Base-by-base conservation (phyloP, 2,113 vertebrate species). In the Enhydra lutris region DNA sequence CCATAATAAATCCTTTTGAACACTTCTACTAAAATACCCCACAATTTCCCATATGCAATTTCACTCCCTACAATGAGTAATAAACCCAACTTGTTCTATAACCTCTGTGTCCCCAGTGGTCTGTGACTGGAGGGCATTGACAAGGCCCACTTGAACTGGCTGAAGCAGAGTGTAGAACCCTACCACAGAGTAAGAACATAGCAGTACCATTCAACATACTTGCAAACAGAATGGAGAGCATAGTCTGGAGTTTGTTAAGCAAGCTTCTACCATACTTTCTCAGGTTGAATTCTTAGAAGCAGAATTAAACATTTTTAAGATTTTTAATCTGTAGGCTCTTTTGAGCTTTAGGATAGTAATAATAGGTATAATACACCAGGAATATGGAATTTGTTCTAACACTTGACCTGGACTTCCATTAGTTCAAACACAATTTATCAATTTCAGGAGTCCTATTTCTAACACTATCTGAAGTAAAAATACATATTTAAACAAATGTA, bases 391-490 rank as follows among this genome's bases (percentile, higher is more conserved):
- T 57, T 89, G 74, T 89, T 91, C n/a, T 59, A 52, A 65, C 10
- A 89, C 20, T 84, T 84, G 21, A 76, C 84, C 11, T 42, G 23
- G 63, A 74, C 39, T 87, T 94, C 14, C 91, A 5, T 23, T 52
- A 90, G 29, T 23, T 80, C 63, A 82, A 86, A 89, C 2, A 82
- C 29, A 92, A 76, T 13, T 81, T 69, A 57, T 92, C 57, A 36
- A 86, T 50, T 92, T 63, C n/a, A 67, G 59, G 20, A 83, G 71
- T 94, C 7, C 47, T 85, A 85, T 61, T 81, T 85, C 55, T 67
- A 93, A 91, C 24, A 91, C 65, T 73, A 84, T 80, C 52, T 65
- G 7, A 89, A 95, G 67, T 17, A 55, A 81, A 52, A 83, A 52
- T 31, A 82, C 29, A 57, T 42, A 88, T 39, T 23, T 91, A 76